Base-by-base conservation (phyloP, 2,888 invertebrate species). In the Sarcophaga variegata region DNA sequence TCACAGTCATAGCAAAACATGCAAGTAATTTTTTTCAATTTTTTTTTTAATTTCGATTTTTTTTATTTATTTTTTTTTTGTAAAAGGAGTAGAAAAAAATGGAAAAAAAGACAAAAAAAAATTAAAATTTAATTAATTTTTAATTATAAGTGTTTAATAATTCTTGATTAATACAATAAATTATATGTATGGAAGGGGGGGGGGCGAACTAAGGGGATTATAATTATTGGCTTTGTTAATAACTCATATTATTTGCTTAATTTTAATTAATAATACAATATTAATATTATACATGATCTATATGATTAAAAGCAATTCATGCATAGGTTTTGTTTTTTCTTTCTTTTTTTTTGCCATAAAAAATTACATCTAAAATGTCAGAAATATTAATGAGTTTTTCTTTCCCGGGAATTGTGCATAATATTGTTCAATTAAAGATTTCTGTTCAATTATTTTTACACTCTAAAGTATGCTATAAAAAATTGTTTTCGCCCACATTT, bases 1-100 rank as follows among this genome's bases (percentile, higher is more conserved):
- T 84, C 83, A 84, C 80, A 84, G 84, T 81, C 81, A 87, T 83
- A 83, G 87, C 84, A 87, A 87, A 84, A 72, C 87, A 87, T 87
- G 87, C 87, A 87, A 81, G 83, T 81, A 78, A 77, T 82, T 83
- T 80, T 76, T 49, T 80, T 81, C 1, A 22, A 22, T 74, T 77
- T 81, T 83, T 79, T 76, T n/a, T 37, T 60, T 12, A n/a, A 37
- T 62, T 47, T 63, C 20, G n/a, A 20, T 70, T 72, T 63, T 64
- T 75, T 60, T 63, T 81, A 25, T 27, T 72, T 83, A 1, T 1
- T 22, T 22, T 79, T 75, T 59, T 63, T 82, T 72, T 67, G 85
- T 75, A 76, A 85, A 80, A 84, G 84, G 84, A 84, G 64, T 75
- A 84, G 84, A 83, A 86, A 85, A 37, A 72, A 77, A 85, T 59